Conservation (phyloP, 2,113 vertebrate genomes). For the Lepisosteus osseus region DNA sequence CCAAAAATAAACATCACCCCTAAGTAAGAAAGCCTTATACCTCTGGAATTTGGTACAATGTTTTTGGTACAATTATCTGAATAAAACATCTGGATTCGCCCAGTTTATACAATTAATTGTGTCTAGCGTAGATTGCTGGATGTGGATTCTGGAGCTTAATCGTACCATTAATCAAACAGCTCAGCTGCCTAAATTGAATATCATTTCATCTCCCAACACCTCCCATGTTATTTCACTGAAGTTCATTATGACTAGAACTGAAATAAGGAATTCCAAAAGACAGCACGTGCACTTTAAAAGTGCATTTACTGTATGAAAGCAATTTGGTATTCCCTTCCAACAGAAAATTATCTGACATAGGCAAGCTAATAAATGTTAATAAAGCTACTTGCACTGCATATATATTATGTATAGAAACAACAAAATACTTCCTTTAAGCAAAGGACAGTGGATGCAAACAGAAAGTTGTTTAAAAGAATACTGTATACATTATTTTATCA, state of each 20-base stretch:
- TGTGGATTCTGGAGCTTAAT: slow-evolving; percentile 24
- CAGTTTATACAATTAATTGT: slow-evolving; percentile 30
- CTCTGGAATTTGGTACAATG: slow-evolving; percentile 21
- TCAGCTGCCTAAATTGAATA: slow-evolving; percentile 16
- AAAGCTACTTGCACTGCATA: slow-evolving; percentile 28
- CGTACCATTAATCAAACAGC: slow-evolving; percentile 34
- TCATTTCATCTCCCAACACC: slow-evolving; percentile 27
- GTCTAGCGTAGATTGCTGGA: slow-evolving; percentile 24
- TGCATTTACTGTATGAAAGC: too few relatives aligned
- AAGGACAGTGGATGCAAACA: neutral
- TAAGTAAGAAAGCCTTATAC: slow-evolving; percentile 13
- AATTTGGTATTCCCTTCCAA: too few relatives aligned
- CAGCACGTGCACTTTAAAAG: neutral
- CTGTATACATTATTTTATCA: slow-evolving; percentile 69
- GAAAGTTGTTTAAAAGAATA: slow-evolving; percentile 48
- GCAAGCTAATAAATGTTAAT: neutral
- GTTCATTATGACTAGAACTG: neutral
- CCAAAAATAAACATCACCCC: slow-evolving; percentile 24
- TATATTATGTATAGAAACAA: slow-evolving; percentile 20
- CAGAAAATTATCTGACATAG: neutral
- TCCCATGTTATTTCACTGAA: slow-evolving; percentile 15
- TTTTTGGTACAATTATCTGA: slow-evolving; percentile 32
- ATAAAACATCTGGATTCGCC: slow-evolving; percentile 29
- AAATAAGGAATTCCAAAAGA: slow-evolving; percentile 2
- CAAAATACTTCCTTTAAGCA: slow-evolving; percentile 23